These are phyloP conservation scores for Heliopora coerulea DNA, from an alignment of 92 coral and sea anemone genomes.

Conservation along the genomic window DNA sequence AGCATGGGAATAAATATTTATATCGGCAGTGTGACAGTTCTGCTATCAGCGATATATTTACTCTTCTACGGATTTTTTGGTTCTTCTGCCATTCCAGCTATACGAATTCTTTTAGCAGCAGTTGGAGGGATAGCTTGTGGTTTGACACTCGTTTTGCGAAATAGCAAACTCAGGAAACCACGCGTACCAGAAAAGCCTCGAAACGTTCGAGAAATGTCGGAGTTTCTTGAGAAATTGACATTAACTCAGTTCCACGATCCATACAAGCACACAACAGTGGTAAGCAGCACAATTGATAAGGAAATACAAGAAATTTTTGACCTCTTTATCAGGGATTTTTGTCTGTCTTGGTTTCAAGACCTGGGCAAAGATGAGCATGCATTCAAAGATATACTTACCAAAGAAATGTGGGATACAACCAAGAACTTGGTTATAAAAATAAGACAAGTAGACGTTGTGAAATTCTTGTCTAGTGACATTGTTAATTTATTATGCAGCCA, in stretches of 20 bases:
- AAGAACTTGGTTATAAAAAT: constrained; percentile 72
- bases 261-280: constrained; percentile 72
- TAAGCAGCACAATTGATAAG: constrained; percentile 86
- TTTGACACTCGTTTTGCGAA: constrained; percentile 63
- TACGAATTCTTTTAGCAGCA: constrained; percentile 44
- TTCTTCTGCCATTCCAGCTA: constrained; percentile 20
- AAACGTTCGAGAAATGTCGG: constrained; percentile 64
- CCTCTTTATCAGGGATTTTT: constrained; percentile 87
- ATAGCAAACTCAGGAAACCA: constrained; percentile 78
- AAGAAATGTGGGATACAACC: constrained; percentile 83
- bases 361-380: constrained; percentile 95
- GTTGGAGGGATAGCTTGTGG: constrained; percentile 81
- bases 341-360: constrained; percentile 91
- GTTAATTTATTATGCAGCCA: constrained; percentile 85
- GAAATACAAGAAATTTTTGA: constrained; percentile 93
- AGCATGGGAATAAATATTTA: constrained; percentile 58
- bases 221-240: constrained; percentile 71
- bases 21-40: constrained; percentile 38
- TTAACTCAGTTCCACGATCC: constrained; percentile 64
- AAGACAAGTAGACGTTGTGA: constrained; percentile 78
- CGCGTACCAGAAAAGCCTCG: constrained; percentile 62
- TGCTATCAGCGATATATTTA: constrained; percentile 55
- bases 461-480: constrained; percentile 85
- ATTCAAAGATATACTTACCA: constrained; percentile 81
- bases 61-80: constrained; percentile 78